These are phyloP conservation scores for Amphipoea lucens DNA, from an alignment of 2,888 invertebrate species.

Conservation along the genomic window DNA sequence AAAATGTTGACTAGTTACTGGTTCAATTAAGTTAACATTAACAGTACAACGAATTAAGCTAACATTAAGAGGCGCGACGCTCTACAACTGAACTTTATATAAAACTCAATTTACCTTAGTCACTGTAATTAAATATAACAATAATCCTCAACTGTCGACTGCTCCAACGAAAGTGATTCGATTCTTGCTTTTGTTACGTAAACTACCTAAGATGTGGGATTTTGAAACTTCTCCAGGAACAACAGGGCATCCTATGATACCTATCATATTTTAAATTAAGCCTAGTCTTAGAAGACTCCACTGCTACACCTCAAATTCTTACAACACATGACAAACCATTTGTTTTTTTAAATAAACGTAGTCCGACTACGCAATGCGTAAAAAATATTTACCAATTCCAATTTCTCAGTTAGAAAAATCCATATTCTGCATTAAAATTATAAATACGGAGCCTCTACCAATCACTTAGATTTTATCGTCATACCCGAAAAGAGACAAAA, in stretches of 20 bases:
- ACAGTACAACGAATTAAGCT: not conserved
- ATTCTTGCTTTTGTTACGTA: conserved; percentile 13
- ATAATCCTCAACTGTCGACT: not conserved
- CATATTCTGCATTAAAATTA: not conserved
- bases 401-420: not conserved
- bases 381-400: not conserved
- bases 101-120: not conserved
- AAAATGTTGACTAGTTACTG: not conserved
- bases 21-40: not conserved
- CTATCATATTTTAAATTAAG: conserved; percentile 21
- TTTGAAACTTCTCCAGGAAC: not conserved
- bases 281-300: conserved; percentile 61
- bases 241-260: not conserved
- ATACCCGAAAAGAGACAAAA: not conserved
- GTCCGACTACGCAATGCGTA: not conserved
- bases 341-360: not conserved
- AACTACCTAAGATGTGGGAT: not conserved
- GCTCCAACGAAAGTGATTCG: not conserved
- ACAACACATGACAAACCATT: conserved; percentile 31
- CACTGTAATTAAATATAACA: no score
- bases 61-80: not conserved
- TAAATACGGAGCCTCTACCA: not conserved
- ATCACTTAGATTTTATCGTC: not conserved
- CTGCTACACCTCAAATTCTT: conserved; percentile 46
- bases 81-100: not conserved